A percentile compares a stretch with the other conserved stretches of the same genome.
Evolutionary conservation across 2,797 vertebrate genomes (phyloP).

Genomic region (Thaleichthys pacificus): DNA sequence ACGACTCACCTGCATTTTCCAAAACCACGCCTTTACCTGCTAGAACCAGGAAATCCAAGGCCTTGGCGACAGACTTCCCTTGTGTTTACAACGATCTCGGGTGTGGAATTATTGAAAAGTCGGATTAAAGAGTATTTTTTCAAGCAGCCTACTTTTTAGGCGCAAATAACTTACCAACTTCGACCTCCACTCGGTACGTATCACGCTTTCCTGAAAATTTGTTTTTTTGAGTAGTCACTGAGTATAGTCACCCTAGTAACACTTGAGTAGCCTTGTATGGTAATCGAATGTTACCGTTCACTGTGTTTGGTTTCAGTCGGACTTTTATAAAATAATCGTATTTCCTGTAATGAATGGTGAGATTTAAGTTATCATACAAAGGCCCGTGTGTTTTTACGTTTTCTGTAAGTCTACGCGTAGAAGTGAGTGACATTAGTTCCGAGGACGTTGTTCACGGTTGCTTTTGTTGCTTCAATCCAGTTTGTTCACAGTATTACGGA

Average conservation of each 20-base stretch:
- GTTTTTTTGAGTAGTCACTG: background rate
- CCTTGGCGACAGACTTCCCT: constrained; percentile 1
- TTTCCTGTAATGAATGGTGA: too few species aligned
- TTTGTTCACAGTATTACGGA: too few species aligned
- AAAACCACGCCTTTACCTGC: constrained; percentile 74
- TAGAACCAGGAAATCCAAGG: constrained; percentile 67
- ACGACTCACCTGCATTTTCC: constrained; percentile 60
- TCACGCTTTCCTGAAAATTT: background rate
- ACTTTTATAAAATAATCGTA: background rate
- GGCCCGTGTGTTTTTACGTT: too few species aligned
- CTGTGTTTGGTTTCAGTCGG: background rate
- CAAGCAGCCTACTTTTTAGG: background rate
- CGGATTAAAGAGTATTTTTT: background rate
- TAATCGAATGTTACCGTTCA: background rate
- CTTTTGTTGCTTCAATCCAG: too few species aligned
- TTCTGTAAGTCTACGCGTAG: too few species aligned
- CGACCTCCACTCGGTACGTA: background rate
- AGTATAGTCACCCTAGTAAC: too few species aligned
- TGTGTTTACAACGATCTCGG: background rate
- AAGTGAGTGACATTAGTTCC: too few species aligned
- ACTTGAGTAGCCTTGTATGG: background rate
- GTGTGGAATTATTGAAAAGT: background rate
- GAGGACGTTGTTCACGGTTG: too few species aligned
- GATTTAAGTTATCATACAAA: too few species aligned
- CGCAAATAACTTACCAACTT: background rate